Evolutionary conservation across 1,140 invertebrate species (phyloP), one percentile per base, ranked within the genome.

Genomic region (Ips typographus): DNA sequence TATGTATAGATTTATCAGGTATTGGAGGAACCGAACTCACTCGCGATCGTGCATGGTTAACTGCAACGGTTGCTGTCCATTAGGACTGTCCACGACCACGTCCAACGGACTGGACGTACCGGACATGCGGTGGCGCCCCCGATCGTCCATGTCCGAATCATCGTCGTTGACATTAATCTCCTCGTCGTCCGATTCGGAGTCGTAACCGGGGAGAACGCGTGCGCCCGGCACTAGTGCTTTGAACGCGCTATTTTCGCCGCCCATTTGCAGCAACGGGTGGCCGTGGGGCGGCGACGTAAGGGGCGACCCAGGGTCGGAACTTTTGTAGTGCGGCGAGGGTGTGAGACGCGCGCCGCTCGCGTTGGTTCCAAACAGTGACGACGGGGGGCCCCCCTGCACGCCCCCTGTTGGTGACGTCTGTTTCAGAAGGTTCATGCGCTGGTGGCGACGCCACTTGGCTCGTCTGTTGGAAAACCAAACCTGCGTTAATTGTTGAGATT

Each of bases 401-500:
- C 57, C 61, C 42, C 56, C 49, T 42, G 79, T 80, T 59, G 83
- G 83, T 62, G 82, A 87, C 75, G 83, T 87, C 80, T 90, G 91
- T 82, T 94, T 94, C 81, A 95, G 87, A 74, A 94, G 87, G 83
- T 92, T 95, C 91, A 96, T 95, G 78, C 94, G 90, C 82, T 96
- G 94, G 82, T 96, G 94, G 76, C 94, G 91, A 82, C 94, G 89
- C 94, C 94, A 96, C 87, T 96, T 96, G 83, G 94, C 94, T 85
- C 94, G 91, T 92, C 94, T 94, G 90, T 96, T 96, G 87, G 94
- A 96, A 93, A 96, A 96, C 94, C 94, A 96, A 89, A 96, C 94
- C 94, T 96, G 88, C 81, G 51, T 69, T 69, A 69, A 69, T 69
- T 66, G 56, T 57, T 51, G n/a, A 40, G 55, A 66, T 66, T 66